Evolutionary conservation across 2,797 vertebrate species (phyloP), one percentile per base, ranked within the genome.

Genomic region (Arrhamphus sclerolepis): DNA sequence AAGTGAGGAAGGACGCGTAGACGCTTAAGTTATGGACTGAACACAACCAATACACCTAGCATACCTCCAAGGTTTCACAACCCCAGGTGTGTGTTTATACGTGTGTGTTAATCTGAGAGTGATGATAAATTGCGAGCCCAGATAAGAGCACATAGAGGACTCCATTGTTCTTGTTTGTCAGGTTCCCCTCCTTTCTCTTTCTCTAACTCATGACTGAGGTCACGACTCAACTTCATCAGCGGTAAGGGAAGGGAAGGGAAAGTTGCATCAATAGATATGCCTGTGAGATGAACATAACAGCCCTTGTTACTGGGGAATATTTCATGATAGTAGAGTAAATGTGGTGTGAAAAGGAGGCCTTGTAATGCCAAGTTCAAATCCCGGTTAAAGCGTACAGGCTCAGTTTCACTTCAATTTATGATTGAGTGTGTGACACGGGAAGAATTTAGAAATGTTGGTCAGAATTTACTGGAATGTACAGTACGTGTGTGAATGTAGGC

Each of bases 71-170:
- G 4, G 26, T 56, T 72, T 78, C 38, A 61, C 66, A 67, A 70
- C 62, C 31, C 28, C 28, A 59, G 55, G 59, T 72, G 77, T 66
- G 64, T 48, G 72, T 84, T 56, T 64, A 18, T 59, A 40, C 13
- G 34, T 74, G 47, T 24, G 20, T 40, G 51, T 22, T 17, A 50
- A 54, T 39, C 49, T 16, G 55, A 48, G 68, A 77, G 75, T 75
- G 67, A 82, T 88, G 77, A 87, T 78, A 63, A 87, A 87, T 74
- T 49, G 49, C 68, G n/a, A 50, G 56, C 54, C 38, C 29, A 85
- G 90, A 92, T 91, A 92, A 89, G 82, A 66, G 62, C 64, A 62
- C 77, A 91, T 56, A 90, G 83, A 91, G 88, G 68, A 82, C 72
- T 75, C 58, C 71, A 87, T 91, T 92, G 90, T 92, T 90, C 82